These are phyloP conservation scores for Syngnathoides biaculeatus DNA, from an alignment of 2,113 vertebrate species.

Conservation along the genomic window DNA sequence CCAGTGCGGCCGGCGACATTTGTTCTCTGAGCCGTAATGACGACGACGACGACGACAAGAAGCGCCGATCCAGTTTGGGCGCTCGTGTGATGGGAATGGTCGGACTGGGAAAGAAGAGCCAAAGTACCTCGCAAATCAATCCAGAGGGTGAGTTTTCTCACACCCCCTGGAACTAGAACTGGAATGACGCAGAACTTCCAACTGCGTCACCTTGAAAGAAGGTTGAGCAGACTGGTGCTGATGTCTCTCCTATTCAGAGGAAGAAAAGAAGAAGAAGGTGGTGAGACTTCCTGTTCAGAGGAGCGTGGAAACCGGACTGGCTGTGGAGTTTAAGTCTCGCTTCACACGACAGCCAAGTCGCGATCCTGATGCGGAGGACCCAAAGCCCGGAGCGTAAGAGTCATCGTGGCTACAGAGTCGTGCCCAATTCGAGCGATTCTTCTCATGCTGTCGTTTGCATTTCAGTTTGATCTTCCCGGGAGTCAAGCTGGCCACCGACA, in stretches of 20 bases:
- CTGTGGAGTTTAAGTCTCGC: constrained; percentile 88
- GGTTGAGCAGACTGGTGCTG: neutral
- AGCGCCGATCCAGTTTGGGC: constrained; percentile 90
- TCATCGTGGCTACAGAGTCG: constrained; percentile 21
- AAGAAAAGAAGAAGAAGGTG: constrained; percentile 92
- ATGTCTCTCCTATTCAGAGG: constrained; percentile 58
- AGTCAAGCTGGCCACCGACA: constrained; percentile 89
- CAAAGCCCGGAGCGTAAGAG: constrained; percentile 92
- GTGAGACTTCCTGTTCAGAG: constrained; percentile 88
- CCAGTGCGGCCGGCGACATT: constrained; percentile 89
- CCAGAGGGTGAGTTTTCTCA: constrained; percentile 61
- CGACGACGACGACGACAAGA: constrained; percentile 84
- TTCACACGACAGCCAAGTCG: constrained; percentile 92
- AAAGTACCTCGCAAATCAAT: constrained; percentile 89
- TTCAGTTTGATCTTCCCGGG: constrained; percentile 91
- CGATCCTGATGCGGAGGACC: constrained; percentile 88
- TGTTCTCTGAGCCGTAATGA: constrained; percentile 87
- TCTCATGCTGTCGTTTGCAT: neutral
- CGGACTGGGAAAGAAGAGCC: constrained; percentile 89
- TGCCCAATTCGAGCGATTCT: neutral
- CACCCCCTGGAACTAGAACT: neutral
- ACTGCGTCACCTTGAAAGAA: neutral
- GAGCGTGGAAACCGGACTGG: constrained; percentile 91
- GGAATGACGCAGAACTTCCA: neutral
- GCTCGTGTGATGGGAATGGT: constrained; percentile 96